Evolutionary conservation across 2,113 vertebrate species (phyloP).

Genomic region (Lathamus discolor): DNA sequence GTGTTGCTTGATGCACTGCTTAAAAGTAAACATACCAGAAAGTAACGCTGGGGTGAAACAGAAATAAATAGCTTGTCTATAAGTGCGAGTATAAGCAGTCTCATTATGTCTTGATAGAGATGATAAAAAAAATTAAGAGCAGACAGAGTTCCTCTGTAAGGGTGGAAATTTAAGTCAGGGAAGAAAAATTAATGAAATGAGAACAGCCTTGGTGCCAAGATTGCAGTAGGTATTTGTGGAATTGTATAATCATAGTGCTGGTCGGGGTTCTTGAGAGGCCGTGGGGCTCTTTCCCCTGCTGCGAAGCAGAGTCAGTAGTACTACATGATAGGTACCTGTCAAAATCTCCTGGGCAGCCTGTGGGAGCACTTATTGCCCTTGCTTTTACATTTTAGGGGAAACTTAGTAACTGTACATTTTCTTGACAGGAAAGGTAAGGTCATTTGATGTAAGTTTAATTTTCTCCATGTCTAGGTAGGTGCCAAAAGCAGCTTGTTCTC

Average conservation of each 20-base stretch:
- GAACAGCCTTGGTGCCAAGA: not conserved
- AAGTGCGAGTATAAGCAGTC: not conserved
- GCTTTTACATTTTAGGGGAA: not conserved
- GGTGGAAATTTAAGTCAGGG: not conserved
- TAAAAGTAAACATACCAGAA: constrained; percentile 14
- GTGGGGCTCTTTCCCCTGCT: fast-evolving
- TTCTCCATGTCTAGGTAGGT: not conserved
- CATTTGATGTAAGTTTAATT: not conserved
- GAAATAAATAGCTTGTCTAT: not conserved
- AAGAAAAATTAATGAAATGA: not conserved
- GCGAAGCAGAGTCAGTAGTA: not conserved
- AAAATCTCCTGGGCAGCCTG: not conserved
- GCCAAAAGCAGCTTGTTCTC: not conserved
- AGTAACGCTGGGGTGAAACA: not conserved
- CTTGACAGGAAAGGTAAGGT: not conserved
- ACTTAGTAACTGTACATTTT: not conserved
- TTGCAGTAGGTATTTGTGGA: not conserved
- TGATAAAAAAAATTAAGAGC: not conserved
- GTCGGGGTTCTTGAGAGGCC: not conserved
- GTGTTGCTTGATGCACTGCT: not conserved
- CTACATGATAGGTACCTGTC: not conserved
- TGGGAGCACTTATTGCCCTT: not conserved
- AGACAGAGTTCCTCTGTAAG: not conserved
- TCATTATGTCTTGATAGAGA: not conserved
- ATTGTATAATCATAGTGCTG: not conserved